A percentile compares a stretch with the other conserved stretches of the same genome.
Evolutionary conservation across 2,113 vertebrate species (phyloP).

Genomic region (Ptilorrhoa leucosticta): DNA sequence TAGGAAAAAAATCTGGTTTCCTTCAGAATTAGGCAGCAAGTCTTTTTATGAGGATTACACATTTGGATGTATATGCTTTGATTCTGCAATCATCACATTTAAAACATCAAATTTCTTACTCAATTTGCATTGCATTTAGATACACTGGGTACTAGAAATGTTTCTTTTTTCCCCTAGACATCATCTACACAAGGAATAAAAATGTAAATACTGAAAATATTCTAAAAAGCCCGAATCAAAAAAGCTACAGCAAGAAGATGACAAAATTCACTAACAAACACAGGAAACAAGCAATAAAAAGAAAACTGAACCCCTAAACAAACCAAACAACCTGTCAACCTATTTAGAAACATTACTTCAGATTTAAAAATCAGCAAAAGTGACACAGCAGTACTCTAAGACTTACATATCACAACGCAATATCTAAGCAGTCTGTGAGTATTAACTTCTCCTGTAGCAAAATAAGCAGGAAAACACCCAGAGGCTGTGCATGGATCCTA

Average conservation of each 20-base stretch:
- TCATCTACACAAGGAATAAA: background rate
- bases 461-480: background rate
- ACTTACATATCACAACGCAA: background rate
- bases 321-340: background rate
- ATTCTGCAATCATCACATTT: background rate
- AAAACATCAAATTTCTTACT: background rate
- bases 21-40: background rate
- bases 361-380: background rate
- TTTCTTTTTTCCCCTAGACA: background rate
- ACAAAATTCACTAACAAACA: background rate
- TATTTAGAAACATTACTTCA: background rate
- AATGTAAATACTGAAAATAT: background rate
- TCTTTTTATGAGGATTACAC: background rate
- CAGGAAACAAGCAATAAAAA: background rate
- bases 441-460: background rate
- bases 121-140: background rate
- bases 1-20: background rate
- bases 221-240: background rate
- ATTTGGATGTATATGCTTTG: background rate
- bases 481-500: background rate
- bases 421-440: background rate
- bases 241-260: background rate
- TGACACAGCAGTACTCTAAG: background rate
- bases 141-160: background rate
- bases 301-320: background rate